Evolutionary conservation across 1,140 invertebrate genomes (phyloP), one percentile per base, ranked within the genome.

Genomic region (Anadara kagoshimensis): DNA sequence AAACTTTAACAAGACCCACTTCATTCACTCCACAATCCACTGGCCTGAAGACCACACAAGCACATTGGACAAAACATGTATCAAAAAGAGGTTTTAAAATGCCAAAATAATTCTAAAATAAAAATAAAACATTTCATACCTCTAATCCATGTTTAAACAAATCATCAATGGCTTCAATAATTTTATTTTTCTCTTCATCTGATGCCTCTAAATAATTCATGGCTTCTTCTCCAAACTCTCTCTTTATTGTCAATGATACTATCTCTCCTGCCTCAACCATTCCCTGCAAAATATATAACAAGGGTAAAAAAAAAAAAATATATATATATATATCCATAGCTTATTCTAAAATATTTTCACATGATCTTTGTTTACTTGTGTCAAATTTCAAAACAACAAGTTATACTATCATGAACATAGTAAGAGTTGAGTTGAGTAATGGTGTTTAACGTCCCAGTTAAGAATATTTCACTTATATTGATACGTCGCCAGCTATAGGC

Each of bases 181-280:
- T 87, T 70, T 89, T 80, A 68, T 89, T 73, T 76, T 91, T 92
- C 73, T 94, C 91, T 62, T 90, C 90, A 89, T 77, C 69, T 84
- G 86, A 77, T 90, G 91, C 80, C 91, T 83, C 89, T 36, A 95
- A 85, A 24, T 90, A 91, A 85, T 96, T 94, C 62, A 97, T 88
- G 1, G 96, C 95, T 91, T 99, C 98, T 90, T 99, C 97, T 83
- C 94, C 92, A 85, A 99, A 98, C 90, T 99, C 97, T 63, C 97
- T 91, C 80, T 94, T 92, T 3, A 97, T 90, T 4, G 97, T 96
- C 3, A 90, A 85, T 29, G 92, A 92, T 0, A 96, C 91, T 57
- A 92, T 91, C 90, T 99, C 97, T 5, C 95, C 96, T 36, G 94
- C 92, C 90, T 99, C 96, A 5, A 99, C 94, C 97, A 99, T 98